Conservation (phyloP, 1,140 invertebrate genomes). For the Zaprionus gabonicus region DNA sequence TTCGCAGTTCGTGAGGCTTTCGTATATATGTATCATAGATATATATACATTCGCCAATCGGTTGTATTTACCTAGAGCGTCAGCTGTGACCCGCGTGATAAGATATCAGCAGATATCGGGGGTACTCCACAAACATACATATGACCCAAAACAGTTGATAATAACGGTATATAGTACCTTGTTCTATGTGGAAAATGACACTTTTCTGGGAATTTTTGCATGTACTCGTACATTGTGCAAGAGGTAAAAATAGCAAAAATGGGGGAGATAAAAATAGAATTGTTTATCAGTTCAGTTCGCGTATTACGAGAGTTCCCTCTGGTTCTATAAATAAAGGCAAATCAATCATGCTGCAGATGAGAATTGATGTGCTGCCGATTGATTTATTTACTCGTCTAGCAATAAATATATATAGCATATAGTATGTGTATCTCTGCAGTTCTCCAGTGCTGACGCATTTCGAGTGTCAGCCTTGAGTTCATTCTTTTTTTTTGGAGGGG, state of each 20-base stretch:
- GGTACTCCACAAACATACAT: background rate
- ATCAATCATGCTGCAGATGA: conserved; percentile 41
- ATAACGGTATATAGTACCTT: conserved; percentile 1
- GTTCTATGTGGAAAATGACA: conserved; percentile 5
- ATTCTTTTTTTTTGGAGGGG: background rate
- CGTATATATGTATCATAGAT: background rate
- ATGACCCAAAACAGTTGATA: conserved; percentile 3
- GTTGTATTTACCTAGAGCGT: conserved; percentile 27
- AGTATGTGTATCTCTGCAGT: background rate
- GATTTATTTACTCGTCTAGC: conserved; percentile 61
- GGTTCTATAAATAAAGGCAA: conserved; percentile 38
- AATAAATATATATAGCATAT: background rate
- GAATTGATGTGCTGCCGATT: conserved; percentile 44
- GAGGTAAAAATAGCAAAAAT: conserved; percentile 25
- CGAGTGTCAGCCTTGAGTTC: conserved; percentile 32
- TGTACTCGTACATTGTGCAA: conserved; percentile 13
- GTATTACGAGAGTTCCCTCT: conserved; percentile 17
- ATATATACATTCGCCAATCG: conserved; percentile 9
- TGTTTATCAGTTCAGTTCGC: conserved; percentile 3
- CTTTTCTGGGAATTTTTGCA: conserved; percentile 24
- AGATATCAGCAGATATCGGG: conserved; percentile 26
- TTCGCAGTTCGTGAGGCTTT: background rate
- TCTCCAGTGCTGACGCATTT: conserved; percentile 20
- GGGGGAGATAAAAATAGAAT: conserved; percentile 27
- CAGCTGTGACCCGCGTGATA: conserved; percentile 40